Conservation (phyloP, 1,140 invertebrate genomes). For the Pinna nobilis region DNA sequence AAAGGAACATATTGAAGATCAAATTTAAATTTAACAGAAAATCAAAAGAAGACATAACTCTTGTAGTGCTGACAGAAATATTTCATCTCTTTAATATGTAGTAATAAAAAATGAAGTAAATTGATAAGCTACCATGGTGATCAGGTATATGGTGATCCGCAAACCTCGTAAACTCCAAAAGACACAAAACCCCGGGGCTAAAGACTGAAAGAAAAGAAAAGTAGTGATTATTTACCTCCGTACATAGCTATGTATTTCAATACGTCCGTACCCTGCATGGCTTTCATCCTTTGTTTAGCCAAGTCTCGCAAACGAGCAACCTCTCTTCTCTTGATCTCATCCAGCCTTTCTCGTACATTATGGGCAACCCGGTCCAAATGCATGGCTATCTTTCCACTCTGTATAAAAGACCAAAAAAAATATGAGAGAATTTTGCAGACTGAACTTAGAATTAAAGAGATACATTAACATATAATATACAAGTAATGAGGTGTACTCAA, state of each 20-base stretch:
- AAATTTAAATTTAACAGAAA: too few relatives aligned
- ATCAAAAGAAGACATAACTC: too few relatives aligned
- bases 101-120: too few relatives aligned
- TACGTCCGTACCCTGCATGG: slow-evolving; percentile 76
- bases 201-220: slow-evolving; percentile 8
- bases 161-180: neutral
- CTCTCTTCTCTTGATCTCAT: slow-evolving; percentile 95
- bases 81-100: too few relatives aligned
- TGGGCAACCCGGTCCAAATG: slow-evolving; percentile 93
- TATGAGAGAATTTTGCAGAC: neutral
- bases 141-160: neutral
- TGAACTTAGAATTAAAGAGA: too few relatives aligned
- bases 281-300: slow-evolving; percentile 78
- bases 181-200: neutral
- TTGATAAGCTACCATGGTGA: neutral
- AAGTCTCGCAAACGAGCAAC: slow-evolving; percentile 85
- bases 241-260: slow-evolving; percentile 60
- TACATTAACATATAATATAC: too few relatives aligned
- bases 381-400: slow-evolving; percentile 93
- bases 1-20: too few relatives aligned
- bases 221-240: slow-evolving; percentile 56
- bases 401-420: slow-evolving; percentile 42
- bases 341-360: slow-evolving; percentile 89
- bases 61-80: too few relatives aligned
- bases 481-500: too few relatives aligned